Conservation (phyloP, 2,888 invertebrate genomes). For the Orchesellides sinensis region DNA sequence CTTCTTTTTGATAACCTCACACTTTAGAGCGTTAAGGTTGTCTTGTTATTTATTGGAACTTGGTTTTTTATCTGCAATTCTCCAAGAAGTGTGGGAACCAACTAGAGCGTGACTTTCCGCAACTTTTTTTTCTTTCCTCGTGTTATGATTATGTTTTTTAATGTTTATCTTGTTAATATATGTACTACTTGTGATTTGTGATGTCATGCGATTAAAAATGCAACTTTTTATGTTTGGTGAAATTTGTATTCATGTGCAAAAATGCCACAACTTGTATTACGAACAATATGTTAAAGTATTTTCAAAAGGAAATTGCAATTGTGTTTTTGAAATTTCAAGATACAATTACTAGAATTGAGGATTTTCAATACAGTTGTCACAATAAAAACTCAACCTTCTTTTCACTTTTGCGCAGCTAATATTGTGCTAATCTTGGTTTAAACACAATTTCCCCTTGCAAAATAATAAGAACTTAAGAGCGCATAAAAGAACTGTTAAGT, state of each 20-base stretch:
- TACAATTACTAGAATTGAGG: too few relatives aligned
- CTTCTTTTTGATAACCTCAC: too few relatives aligned
- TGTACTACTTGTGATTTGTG: neutral
- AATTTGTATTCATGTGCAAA: neutral
- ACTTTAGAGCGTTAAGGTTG: neutral
- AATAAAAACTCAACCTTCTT: too few relatives aligned
- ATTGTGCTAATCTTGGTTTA: too few relatives aligned
- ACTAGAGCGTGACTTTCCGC: conserved; percentile 4
- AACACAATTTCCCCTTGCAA: too few relatives aligned
- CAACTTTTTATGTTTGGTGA: neutral
- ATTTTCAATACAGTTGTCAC: too few relatives aligned
- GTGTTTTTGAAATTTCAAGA: neutral
- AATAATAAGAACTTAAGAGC: too few relatives aligned
- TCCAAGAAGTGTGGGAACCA: conserved; percentile 37
- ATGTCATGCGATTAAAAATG: neutral
- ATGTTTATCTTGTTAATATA: too few relatives aligned
- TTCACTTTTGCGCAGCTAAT: too few relatives aligned
- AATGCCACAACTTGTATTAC: neutral
- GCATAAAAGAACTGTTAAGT: too few relatives aligned
- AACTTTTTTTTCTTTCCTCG: neutral
- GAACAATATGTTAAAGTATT: neutral
- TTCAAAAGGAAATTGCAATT: neutral
- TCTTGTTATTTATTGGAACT: neutral
- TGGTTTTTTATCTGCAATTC: neutral
- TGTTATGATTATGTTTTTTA: neutral